Evolutionary conservation across 2,888 invertebrate genomes (phyloP).

Genomic region (Ophioninae sp.): DNA sequence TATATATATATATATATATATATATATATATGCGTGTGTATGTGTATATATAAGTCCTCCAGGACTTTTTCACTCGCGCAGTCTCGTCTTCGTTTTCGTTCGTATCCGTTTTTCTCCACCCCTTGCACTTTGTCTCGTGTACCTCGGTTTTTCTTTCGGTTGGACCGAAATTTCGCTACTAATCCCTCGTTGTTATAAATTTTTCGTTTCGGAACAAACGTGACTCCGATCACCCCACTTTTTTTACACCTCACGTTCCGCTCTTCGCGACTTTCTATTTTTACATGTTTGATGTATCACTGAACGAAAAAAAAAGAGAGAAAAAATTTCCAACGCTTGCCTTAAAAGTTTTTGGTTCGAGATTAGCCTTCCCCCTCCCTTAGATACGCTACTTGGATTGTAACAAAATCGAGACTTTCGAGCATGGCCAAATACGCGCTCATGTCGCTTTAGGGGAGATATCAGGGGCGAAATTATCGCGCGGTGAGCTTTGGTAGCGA

Average conservation of each 20-base stretch:
- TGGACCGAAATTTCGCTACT: constrained; percentile 15
- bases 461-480: neutral
- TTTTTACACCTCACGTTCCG: neutral
- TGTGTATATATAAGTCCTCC: constrained; percentile 3
- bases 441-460: neutral
- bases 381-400: constrained; percentile 1
- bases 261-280: constrained; percentile 1
- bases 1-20: too few relatives aligned
- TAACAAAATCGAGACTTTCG: constrained; percentile 33
- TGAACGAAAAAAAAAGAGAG: neutral
- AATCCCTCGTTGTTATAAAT: constrained; percentile 25
- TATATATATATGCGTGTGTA: neutral
- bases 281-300: constrained; percentile 18
- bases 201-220: constrained; percentile 8
- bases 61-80: constrained; percentile 59
- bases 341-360: constrained; percentile 50
- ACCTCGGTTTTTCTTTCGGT: neutral
- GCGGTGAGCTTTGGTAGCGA: neutral
- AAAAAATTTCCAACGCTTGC: constrained; percentile 34
- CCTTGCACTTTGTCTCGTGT: constrained; percentile 14
- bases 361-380: constrained; percentile 29
- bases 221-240: constrained; percentile 18
- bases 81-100: constrained; percentile 42
- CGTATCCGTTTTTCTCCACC: neutral
- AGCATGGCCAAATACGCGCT: neutral